Evolutionary conservation across 92 coral and sea anemone genomes (phyloP).

Genomic region (Porites lobata): DNA sequence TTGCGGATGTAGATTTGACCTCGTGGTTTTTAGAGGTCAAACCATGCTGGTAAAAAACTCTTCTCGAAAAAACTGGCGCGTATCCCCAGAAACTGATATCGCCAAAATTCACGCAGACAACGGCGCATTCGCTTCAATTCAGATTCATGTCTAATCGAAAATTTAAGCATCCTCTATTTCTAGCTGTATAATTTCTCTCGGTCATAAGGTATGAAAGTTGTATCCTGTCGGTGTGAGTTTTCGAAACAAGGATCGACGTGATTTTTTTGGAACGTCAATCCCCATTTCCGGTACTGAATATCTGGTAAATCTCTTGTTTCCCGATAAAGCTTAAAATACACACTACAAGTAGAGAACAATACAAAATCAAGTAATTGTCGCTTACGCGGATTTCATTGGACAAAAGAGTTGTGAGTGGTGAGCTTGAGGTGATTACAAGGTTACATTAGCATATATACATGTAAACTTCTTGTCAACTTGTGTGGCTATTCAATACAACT

Average conservation of each 20-base stretch:
- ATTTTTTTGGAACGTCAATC: conserved; percentile 46
- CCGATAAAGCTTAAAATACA: conserved; percentile 31
- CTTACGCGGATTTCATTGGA: conserved; percentile 40
- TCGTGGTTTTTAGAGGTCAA: conserved; percentile 15
- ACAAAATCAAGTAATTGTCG: conserved; percentile 47
- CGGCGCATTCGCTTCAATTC: not conserved
- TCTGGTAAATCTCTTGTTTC: conserved; percentile 17
- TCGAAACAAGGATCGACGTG: conserved; percentile 58
- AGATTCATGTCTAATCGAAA: not conserved
- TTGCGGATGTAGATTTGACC: conserved; percentile 15
- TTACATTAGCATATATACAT: conserved; percentile 11
- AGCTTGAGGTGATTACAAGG: conserved; percentile 41
- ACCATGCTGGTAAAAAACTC: not conserved
- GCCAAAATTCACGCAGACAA: not conserved
- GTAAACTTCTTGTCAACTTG: conserved; percentile 14
- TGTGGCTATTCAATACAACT: conserved; percentile 24
- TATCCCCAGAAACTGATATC: not conserved
- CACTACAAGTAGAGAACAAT: conserved; percentile 54
- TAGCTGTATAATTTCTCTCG: not conserved
- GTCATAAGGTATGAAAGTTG: not conserved
- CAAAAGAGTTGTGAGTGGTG: conserved; percentile 15
- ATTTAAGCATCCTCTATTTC: not conserved
- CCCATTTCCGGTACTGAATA: conserved; percentile 39
- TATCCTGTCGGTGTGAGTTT: not conserved
- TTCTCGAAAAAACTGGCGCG: conserved; percentile 6